Evolutionary conservation across 2,797 vertebrate species (phyloP), one percentile per base, ranked within the genome.

Genomic region (Silurus lanzhouensis): DNA sequence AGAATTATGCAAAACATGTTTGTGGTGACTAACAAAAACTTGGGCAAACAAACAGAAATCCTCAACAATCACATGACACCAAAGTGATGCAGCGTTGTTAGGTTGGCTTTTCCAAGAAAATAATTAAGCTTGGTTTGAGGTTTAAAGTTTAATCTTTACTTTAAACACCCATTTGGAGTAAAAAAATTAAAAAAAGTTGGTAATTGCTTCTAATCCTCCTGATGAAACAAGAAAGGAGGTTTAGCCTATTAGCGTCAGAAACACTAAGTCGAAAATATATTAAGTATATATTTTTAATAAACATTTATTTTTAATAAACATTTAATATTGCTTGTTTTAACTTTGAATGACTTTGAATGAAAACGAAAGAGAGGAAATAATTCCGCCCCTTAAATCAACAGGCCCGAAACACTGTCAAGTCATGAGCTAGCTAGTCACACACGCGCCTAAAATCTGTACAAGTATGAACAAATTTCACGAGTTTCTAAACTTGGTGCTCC

Each of bases 341-440:
- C 19, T 79, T 17, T 44, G 68, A 48, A 79, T 71, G 84, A 87
- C 79, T 87, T 84, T 88, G 86, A 90, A 89, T 88, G 86, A 83
- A 87, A 38, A 17, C 48, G 25, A 82, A 61, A 63, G 52, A 46
- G 64, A 83, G 9, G 25, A 60, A 38, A 72, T 25, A 82, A 87
- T 78, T 84, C 89, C 90, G 87, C 87, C 87, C 84, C 86, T 52
- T 66, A 27, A 86, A 81, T 88, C 91, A 90, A 88, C 89, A 90
- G 89, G 89, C 89, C 91, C 86, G 87, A 71, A 75, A 84, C 84
- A 85, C 84, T 85, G 85, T 87, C 86, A 87, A 86, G 82, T 83
- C 87, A 88, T 87, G 84, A 86, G 86, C 88, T 89, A 89, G 84
- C 87, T 89, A 31, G 15, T 60, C 55, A 31, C 25, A 58, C 27